A percentile compares a stretch with the other conserved stretches of the same genome.
Conservation (phyloP, 2,888 invertebrate genomes). For the Dugesia japonica region DNA sequence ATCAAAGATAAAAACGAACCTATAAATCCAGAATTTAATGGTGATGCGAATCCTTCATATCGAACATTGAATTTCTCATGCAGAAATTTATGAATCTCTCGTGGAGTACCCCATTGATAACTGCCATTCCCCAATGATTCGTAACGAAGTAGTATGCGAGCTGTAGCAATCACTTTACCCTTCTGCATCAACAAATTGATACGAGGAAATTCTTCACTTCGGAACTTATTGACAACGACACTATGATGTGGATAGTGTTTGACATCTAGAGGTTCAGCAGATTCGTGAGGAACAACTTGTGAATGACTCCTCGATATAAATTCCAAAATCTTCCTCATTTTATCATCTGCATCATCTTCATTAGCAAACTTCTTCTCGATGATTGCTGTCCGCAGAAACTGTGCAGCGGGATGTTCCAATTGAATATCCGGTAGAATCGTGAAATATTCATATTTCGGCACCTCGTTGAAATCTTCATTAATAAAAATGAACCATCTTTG, state of each 20-base stretch:
- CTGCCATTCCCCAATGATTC: too few species aligned
- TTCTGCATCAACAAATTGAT: not conserved
- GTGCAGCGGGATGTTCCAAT: not conserved
- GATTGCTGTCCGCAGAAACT: not conserved
- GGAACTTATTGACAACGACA: not conserved
- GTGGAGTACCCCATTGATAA: slow-evolving; percentile 22
- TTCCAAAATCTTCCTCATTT: not conserved
- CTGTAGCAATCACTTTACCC: not conserved
- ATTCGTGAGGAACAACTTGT: not conserved
- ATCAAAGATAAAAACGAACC: too few species aligned
- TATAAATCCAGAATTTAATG: slow-evolving; percentile 17
- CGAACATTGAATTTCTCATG: not conserved
- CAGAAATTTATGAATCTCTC: not conserved
- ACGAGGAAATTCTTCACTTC: not conserved
- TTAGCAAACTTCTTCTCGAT: not conserved
- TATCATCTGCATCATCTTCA: not conserved
- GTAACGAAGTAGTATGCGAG: slow-evolving; percentile 27
- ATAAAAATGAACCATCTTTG: too few species aligned
- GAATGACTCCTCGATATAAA: not conserved
- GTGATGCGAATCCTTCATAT: slow-evolving; percentile 25
- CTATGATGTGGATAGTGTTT: not conserved
- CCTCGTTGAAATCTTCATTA: too few species aligned
- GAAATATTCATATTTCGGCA: too few species aligned
- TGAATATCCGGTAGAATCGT: not conserved
- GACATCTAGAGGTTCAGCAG: not conserved